Base-by-base conservation (phyloP, 2,888 invertebrate species). In the Lasioglossum marginatum region DNA sequence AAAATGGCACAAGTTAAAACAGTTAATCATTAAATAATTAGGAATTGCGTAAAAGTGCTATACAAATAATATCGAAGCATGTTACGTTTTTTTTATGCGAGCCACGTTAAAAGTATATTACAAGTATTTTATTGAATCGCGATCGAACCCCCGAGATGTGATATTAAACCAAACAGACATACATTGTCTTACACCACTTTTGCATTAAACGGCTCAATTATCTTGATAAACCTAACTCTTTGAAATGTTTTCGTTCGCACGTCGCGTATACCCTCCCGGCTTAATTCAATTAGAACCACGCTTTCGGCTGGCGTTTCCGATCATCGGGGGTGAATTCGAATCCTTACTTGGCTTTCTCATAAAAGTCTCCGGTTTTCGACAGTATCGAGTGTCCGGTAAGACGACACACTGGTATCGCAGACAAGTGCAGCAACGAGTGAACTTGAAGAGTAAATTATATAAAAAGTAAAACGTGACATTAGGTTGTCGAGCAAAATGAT, bases 321-420 rank as follows among this genome's bases (percentile, higher is more conserved):
- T 83, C 27, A 74, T 77, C 77, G 71, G 83, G 87, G 87, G 87
- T 81, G 77, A 73, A 66, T 74, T 66, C 66, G 83, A 82, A 82
- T 84, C 87, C 87, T 86, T 37, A 37, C 77, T 80, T 77, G 66
- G 70, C 84, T 78, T 81, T 77, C 72, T 79, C 72, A 76, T 83
- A 85, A 78, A 87, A 88, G 87, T 84, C 87, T 87, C 83, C 77
- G 78, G 81, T 83, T 88, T 89, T 70, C 84, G 85, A 82, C 82
- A 88, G 88, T 90, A 90, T 90, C 90, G 82, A 80, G 76, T 90
- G 79, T 86, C 79, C 66, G 66, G 90, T 84, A 87, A 87, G 76
- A 78, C 76, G 86, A 90, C 77, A 87, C 88, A 76, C 60, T 78
- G 80, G 81, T 85, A 79, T 83, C 83, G 86, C 74, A 83, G 79